Conservation (phyloP, 2,888 invertebrate species). For the Phorcus lineatus region DNA sequence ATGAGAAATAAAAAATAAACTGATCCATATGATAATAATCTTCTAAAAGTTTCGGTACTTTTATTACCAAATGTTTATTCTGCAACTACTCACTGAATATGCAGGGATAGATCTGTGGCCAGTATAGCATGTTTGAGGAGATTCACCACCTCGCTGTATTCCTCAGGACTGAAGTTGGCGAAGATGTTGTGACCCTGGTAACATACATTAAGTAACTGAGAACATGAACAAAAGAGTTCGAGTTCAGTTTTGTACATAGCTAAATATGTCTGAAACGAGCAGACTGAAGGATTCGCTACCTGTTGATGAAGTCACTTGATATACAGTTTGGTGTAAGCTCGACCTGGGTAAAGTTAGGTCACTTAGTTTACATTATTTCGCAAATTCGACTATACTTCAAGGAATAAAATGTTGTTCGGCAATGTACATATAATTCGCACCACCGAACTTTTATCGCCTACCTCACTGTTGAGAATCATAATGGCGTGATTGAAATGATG, state of each 20-base stretch:
- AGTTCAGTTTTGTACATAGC: background rate
- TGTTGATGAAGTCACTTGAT: too few relatives aligned
- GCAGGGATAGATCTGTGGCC: constrained; percentile 78
- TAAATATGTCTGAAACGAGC: too few relatives aligned
- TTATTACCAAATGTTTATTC: too few relatives aligned
- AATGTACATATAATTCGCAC: too few relatives aligned
- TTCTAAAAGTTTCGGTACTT: too few relatives aligned
- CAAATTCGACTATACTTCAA: too few relatives aligned
- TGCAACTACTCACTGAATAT: constrained; percentile 77
- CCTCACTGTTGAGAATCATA: constrained; percentile 77
- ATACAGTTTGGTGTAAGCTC: too few relatives aligned
- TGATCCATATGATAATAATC: too few relatives aligned
- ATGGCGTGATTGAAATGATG: constrained; percentile 75
- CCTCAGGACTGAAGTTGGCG: constrained; percentile 76
- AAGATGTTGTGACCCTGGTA: constrained; percentile 78
- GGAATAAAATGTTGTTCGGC: too few relatives aligned
- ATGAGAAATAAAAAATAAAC: too few relatives aligned
- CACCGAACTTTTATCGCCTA: constrained; percentile 55
- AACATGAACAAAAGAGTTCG: background rate
- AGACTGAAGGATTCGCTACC: too few relatives aligned
- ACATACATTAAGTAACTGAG: background rate
- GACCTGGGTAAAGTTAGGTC: too few relatives aligned
- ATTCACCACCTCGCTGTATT: constrained; percentile 78
- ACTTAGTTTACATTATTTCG: background rate
- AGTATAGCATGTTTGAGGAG: constrained; percentile 78